phyloP scores from a whole-genome alignment of 2,888 invertebrate species.

The Dryobota labecula region DNA sequence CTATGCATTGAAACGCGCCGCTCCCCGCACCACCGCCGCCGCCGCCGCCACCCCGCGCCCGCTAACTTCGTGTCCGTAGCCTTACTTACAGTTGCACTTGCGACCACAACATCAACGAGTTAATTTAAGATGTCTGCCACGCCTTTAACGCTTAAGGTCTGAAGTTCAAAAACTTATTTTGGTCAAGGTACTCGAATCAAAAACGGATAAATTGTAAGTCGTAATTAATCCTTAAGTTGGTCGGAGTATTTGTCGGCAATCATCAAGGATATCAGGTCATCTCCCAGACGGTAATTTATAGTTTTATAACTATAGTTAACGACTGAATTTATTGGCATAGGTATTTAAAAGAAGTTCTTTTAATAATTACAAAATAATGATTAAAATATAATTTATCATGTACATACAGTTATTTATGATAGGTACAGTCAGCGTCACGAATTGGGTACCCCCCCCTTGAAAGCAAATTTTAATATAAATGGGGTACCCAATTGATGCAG shows the following conservation, averaged over 20 bases:
- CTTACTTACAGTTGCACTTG: no score
- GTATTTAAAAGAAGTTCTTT: conserved; percentile 11
- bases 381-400: background rate
- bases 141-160: conserved; percentile 8
- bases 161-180: conserved; percentile 36
- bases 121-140: background rate
- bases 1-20: no score
- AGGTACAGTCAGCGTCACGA: no score
- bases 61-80: no score
- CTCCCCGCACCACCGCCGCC: no score
- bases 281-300: conserved; percentile 22
- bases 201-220: conserved; percentile 18
- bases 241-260: conserved; percentile 26
- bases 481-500: no score
- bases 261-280: conserved; percentile 57
- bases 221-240: conserved; percentile 46
- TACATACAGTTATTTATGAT: background rate
- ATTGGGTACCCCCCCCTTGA: no score
- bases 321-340: background rate
- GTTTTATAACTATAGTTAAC: conserved; percentile 1
- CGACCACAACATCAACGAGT: background rate
- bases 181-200: conserved; percentile 54
- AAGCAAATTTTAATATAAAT: no score
- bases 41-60: no score
- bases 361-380: background rate